Conservation (phyloP, 2,797 vertebrate species). For the Adrianichthys oophorus region DNA sequence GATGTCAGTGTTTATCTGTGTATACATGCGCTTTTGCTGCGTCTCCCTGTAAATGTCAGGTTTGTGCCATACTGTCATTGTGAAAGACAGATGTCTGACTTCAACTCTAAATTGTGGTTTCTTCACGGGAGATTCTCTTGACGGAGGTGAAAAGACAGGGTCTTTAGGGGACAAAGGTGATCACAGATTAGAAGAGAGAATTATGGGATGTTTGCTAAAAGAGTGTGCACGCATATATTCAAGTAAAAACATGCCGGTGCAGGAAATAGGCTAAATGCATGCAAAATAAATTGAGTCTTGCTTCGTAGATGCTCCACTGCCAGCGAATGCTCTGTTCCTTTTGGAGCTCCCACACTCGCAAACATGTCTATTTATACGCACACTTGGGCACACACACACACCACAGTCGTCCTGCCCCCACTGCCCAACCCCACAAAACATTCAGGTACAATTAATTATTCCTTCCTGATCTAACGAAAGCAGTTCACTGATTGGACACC, state of each 20-base stretch:
- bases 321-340: too few species aligned
- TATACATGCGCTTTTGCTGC: neutral
- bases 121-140: slow-evolving; percentile 35
- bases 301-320: neutral
- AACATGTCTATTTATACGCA: slow-evolving; percentile 28
- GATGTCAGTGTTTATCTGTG: neutral
- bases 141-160: slow-evolving; percentile 51
- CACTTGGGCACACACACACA: slow-evolving; percentile 30
- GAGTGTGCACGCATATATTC: neutral
- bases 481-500: slow-evolving; percentile 76
- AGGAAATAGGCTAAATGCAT: slow-evolving; percentile 8
- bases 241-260: slow-evolving; percentile 3
- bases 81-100: slow-evolving; percentile 44
- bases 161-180: slow-evolving; percentile 46
- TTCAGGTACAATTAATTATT: slow-evolving; percentile 84
- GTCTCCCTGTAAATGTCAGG: too few species aligned
- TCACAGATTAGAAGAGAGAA: slow-evolving; percentile 27
- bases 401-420: slow-evolving; percentile 62
- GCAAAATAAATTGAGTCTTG: slow-evolving; percentile 16
- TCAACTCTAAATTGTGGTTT: slow-evolving; percentile 44
- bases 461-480: slow-evolving; percentile 78
- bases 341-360: slow-evolving; percentile 13
- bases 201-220: slow-evolving; percentile 20
- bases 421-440: slow-evolving; percentile 80
- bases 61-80: slow-evolving; percentile 1